Percentiles rank a stretch among this genome's conserved stretches.
Conservation (phyloP, 2,888 invertebrate species). For the Aradus depressus region DNA sequence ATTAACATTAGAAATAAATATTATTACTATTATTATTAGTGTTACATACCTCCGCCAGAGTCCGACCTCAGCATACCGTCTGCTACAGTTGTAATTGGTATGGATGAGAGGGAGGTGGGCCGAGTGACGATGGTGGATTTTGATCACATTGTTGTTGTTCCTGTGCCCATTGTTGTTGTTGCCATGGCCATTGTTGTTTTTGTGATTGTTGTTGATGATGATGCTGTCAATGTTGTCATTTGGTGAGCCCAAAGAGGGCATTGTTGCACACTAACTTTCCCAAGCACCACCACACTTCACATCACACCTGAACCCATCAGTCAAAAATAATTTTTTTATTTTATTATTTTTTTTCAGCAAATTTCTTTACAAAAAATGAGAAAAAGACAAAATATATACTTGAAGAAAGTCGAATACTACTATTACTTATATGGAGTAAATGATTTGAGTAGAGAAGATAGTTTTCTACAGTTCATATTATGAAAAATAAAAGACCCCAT, state of each 20-base stretch:
- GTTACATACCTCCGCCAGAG: slow-evolving; percentile 40
- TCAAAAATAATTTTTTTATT: no score
- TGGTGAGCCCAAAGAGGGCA: slow-evolving; percentile 27
- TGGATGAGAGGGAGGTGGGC: slow-evolving; percentile 41
- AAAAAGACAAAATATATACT: not conserved
- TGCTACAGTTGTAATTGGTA: slow-evolving; percentile 37
- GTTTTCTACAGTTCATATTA: no score
- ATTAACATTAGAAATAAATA: no score
- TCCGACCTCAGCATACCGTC: slow-evolving; percentile 49
- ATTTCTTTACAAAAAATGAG: not conserved
- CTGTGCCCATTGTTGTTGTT: slow-evolving; percentile 43
- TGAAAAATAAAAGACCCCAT: no score
- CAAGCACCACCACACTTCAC: slow-evolving; percentile 1
- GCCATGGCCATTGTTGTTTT: slow-evolving; percentile 39
- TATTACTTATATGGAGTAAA: no score
- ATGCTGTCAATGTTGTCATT: slow-evolving; percentile 23
- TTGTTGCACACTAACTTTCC: slow-evolving; percentile 3
- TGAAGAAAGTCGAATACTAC: no score
- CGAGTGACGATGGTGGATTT: slow-evolving; percentile 39
- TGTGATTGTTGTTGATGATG: slow-evolving; percentile 41
- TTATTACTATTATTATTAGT: no score
- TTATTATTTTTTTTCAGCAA: not conserved
- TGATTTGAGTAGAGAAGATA: no score
- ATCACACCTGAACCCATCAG: slow-evolving; percentile 1
- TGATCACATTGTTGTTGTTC: slow-evolving; percentile 45